Base-by-base conservation (phyloP, 2,888 invertebrate species). In the Watsonalla binaria region DNA sequence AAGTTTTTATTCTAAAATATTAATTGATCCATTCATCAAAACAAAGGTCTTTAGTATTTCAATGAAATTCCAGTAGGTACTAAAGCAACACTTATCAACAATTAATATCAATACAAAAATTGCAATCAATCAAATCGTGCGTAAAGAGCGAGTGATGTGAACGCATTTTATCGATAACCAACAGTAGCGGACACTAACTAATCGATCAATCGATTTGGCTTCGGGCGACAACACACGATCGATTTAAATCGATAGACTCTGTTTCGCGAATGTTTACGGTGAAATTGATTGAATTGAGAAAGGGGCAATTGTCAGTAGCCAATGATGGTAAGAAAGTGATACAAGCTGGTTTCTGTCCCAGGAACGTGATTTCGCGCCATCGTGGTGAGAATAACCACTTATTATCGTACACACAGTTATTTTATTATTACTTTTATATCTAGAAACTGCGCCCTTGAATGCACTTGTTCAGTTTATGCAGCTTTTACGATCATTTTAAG, bases 251-350 rank as follows among this genome's bases (percentile, higher is more conserved):
- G 54, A 59, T 58, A 62, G 56, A 55, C 60, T 58, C 52, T 56
- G 55, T 57, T 64, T 66, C 61, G 63, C 68, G 66, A 73, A 72
- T 76, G 65, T 70, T 72, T 74, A 68, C 61, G 62, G 77, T 76
- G 77, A 77, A 81, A 82, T 71, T 76, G 76, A 78, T 80, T 72
- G 69, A 68, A 78, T 80, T 72, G 69, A 69, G 77, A 74, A 75
- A 76, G 72, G 74, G 61, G 59, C 57, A 58, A 58, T 60, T 56
- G 60, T 55, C 54, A 50, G 52, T 54, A 50, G 53, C 64, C 61
- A 57, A 59, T 55, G 61, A 66, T 66, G 71, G 70, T 60, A 73
- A 60, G 75, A 74, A 75, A 78, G 74, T 72, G 74, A 73, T 70
- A 63, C 65, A 67, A 63, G 61, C 68, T 55, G 58, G 68, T 68